Evolutionary conservation across 2,797 vertebrate genomes (phyloP), one percentile per base, ranked within the genome.

Genomic region (Siniperca scherzeri): DNA sequence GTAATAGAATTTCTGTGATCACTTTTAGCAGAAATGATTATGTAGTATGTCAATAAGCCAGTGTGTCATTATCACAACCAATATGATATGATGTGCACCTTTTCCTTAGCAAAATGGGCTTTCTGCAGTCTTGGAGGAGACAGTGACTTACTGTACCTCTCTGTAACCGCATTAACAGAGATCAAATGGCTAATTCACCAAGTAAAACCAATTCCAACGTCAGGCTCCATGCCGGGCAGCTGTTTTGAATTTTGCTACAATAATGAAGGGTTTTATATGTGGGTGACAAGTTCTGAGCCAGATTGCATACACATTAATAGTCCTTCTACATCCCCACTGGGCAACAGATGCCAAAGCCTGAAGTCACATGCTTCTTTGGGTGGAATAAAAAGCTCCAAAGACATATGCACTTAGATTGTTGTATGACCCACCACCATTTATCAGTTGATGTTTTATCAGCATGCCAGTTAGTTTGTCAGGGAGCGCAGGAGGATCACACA

Each of bases 141-240:
- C 73, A 3, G 11, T 64, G 52, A 79, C 65, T 52, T 61, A 77
- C 62, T 61, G 57, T 60, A 62, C 62, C 66, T 78, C 76, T 46
- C 71, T 81, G 17, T 78, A 66, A 70, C 78, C 21, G 5, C 64
- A 81, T 88, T 75, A 72, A 74, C 77, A 30, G 44, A 78, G 77
- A 92, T 91, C 90, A 93, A 89, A 88, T 81, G 77, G 70, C 86
- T 77, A 84, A 87, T 93, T 89, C 87, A 92, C 80, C 19, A 76
- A 87, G 78, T 50, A 12, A 72, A 79, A 83, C 25, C 56, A 55
- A 33, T 66, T 84, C 76, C 81, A 88, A 48, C 61, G 65, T 60
- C 66, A 72, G 83, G 74, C 85, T 76, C 30, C 10, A 9, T 80
- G 81, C 75, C 83, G 50, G 60, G 62, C 89, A 94, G 87, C 88